Base-by-base conservation (phyloP, 1,140 invertebrate genomes). In the Diuraphis noxia region DNA sequence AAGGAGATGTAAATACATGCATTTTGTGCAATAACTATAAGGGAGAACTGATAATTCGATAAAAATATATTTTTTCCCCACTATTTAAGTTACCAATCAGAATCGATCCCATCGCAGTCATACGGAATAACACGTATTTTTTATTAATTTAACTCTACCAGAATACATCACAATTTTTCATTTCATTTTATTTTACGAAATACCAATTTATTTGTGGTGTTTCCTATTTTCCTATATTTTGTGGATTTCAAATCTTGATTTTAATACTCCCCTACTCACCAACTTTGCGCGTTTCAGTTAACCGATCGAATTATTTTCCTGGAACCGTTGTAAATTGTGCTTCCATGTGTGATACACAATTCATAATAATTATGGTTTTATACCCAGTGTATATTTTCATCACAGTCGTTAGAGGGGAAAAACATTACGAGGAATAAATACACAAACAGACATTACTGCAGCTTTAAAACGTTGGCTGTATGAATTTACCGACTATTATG, bases 341-440 rank as follows among this genome's bases (percentile, higher is more conserved):
- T n/a, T 19, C 49, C 34, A 40, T 38, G 36, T 40, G 52, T 30
- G 5, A 63, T n/a, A 87, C 49, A 88, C 86, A 63, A 88, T 88
- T 88, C 52, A 56, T 88, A 63, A 88, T 88, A n/a, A 88, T 88
- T 88, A 63, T 63, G 36, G 36, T 40, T 63, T 88, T 63, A 88
- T 40, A 63, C 2, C 38, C 49, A 30, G 36, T 63, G 49, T 88
- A 40, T 63, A 88, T 88, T 88, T 88, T 88, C 36, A 88, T 88
- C 86, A n/a, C 36, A 40, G 86, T 88, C 49, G 86, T 88, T 88
- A 63, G 49, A 63, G 40, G 23, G 49, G 52, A 52, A 25, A 88
- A 88, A 56, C 36, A 63, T 63, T 88, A 63, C 52, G 49, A 63
- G 49, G 7, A 88, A 63, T 40, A 88, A 88, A 88, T 88, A 63